phyloP scores from a whole-genome alignment of 2,888 invertebrate genomes.

The Napeogenes inachia region DNA sequence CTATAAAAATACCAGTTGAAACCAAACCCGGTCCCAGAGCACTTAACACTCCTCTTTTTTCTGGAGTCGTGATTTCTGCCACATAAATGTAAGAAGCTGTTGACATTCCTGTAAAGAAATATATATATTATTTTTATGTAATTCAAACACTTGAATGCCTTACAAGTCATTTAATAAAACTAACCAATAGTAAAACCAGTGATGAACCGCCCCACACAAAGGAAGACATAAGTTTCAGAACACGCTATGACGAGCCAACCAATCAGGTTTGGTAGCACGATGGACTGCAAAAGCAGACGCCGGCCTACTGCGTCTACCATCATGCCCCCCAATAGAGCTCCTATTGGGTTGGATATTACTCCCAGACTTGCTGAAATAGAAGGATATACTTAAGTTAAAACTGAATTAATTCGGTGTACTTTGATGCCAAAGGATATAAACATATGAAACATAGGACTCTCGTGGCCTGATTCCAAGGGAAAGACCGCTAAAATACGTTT shows the following conservation, averaged over 20 bases:
- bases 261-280: slow-evolving; percentile 81
- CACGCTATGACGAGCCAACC: slow-evolving; percentile 84
- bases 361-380: slow-evolving; percentile 79
- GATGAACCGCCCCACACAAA: slow-evolving; percentile 82
- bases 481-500: no score
- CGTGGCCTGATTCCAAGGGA: no score
- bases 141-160: not conserved
- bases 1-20: slow-evolving; percentile 83
- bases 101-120: slow-evolving; percentile 78
- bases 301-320: slow-evolving; percentile 82
- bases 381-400: slow-evolving; percentile 7
- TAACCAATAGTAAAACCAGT: slow-evolving; percentile 83
- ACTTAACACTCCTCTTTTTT: slow-evolving; percentile 82
- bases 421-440: no score
- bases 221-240: slow-evolving; percentile 78
- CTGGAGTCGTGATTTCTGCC: slow-evolving; percentile 82
- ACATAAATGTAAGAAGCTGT: slow-evolving; percentile 83
- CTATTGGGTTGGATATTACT: slow-evolving; percentile 83
- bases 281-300: slow-evolving; percentile 80
- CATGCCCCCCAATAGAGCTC: slow-evolving; percentile 82
- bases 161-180: not conserved
- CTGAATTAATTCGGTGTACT: not conserved
- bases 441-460: no score
- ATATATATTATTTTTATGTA: slow-evolving; percentile 10
- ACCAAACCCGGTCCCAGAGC: slow-evolving; percentile 83